Percentiles rank a stretch among this genome's conserved stretches.
Conservation (phyloP, 37 sponge, comb jelly and placozoan species). For the Mnemiopsis leidyi region DNA sequence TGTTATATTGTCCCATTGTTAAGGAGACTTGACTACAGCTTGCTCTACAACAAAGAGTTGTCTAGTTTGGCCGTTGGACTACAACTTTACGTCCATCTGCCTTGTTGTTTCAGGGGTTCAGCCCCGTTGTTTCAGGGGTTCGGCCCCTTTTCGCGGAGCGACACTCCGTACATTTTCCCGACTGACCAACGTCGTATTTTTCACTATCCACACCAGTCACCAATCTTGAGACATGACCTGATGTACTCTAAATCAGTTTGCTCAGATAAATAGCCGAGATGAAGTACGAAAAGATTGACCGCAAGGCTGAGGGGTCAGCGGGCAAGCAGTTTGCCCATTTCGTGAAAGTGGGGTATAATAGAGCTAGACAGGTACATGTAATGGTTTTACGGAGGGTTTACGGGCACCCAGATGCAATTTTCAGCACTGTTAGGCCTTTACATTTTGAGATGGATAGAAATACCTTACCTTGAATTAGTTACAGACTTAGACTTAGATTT, state of each 20-base stretch:
- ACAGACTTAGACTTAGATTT: background rate
- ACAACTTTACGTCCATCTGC: background rate
- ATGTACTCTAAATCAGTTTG: background rate
- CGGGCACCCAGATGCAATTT: too few species aligned
- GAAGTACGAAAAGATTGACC: slow-evolving; percentile 31
- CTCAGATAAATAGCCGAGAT: background rate
- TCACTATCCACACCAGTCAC: background rate
- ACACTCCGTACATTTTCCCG: background rate
- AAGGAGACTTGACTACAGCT: background rate
- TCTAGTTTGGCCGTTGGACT: background rate
- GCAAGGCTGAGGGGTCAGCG: slow-evolving; percentile 26
- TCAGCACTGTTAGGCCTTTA: too few species aligned
- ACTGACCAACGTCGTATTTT: background rate
- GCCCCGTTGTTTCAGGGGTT: background rate
- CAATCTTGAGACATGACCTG: too few species aligned
- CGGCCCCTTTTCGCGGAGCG: background rate
- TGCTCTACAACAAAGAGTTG: background rate
- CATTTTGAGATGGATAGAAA: too few species aligned
- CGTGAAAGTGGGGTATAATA: slow-evolving; percentile 16
- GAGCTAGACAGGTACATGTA: slow-evolving; percentile 24
- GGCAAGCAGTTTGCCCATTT: slow-evolving; percentile 42
- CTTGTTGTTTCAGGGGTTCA: background rate
- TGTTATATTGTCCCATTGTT: background rate
- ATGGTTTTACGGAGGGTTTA: too few species aligned
- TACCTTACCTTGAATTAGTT: background rate